Percentiles rank a stretch among this genome's conserved stretches.
phyloP scores from a whole-genome alignment of 2,113 vertebrate species.

The Anolis sagrei region DNA sequence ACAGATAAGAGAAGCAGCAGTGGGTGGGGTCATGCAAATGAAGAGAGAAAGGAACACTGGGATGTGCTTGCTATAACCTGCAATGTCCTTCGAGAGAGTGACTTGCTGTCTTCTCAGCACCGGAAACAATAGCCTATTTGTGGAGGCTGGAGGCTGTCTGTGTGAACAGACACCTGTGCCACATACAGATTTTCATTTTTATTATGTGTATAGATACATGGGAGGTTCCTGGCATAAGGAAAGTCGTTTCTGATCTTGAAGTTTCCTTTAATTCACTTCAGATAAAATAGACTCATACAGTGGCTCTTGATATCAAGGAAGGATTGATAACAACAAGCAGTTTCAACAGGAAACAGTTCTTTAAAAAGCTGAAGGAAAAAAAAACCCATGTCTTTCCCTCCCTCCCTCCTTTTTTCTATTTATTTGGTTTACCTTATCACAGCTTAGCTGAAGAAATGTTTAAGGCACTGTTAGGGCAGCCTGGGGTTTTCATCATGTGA shows the following conservation, averaged over 20 bases:
- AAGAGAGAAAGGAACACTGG: too few relatives aligned
- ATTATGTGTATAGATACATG: too few relatives aligned
- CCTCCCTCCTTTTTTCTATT: background rate
- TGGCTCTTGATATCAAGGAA: background rate
- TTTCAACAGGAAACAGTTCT: background rate
- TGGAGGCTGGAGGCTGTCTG: too few relatives aligned
- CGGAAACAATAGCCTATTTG: too few relatives aligned
- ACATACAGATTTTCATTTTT: too few relatives aligned
- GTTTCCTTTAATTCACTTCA: slow-evolving; percentile 29
- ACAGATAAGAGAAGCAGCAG: too few relatives aligned
- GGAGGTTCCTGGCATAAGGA: background rate
- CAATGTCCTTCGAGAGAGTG: too few relatives aligned
- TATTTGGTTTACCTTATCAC: background rate
- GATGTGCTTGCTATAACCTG: too few relatives aligned
- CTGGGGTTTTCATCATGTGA: background rate
- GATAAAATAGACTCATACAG: background rate
- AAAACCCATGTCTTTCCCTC: too few relatives aligned
- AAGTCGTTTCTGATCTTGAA: slow-evolving; percentile 10
- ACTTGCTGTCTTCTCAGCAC: too few relatives aligned
- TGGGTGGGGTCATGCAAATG: too few relatives aligned
- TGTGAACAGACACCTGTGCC: too few relatives aligned
- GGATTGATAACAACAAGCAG: background rate
- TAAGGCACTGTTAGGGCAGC: slow-evolving; percentile 3
- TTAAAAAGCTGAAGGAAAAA: background rate
- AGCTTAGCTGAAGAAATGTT: slow-evolving; percentile 26